Base-by-base conservation (phyloP, 2,113 vertebrate species). In the Prietella phreatophila region DNA sequence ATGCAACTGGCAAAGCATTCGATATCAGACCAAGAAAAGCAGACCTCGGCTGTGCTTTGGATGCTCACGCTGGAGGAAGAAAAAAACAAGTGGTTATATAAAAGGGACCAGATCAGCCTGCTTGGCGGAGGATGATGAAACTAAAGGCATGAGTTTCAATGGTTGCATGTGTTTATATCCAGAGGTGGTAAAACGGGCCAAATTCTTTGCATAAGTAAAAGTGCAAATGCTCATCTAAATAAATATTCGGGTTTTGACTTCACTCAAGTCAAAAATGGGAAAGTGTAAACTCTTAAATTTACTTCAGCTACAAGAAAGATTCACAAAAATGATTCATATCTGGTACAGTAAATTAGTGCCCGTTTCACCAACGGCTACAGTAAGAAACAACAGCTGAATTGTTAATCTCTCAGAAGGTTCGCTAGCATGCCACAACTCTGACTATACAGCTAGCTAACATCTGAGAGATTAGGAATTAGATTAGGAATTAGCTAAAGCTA, bases 1-100 rank as follows among this genome's bases (percentile, higher is more conserved):
- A 83, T 92, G 94, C 91, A 95, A 95, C 92, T 88, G 89, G 91
- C 92, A 89, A 94, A 90, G 91, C 82, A 89, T 84, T 91, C 91
- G 91, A 93, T 93, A 94, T 92, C 89, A 88, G 63, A 88, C 90
- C 84, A 86, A 8, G 69, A 87, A 85, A 22, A 88, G 86, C 85
- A 55, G 75, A 65, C 15, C 36, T n/a, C 30, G 27, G 33, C 71
- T 58, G 33, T 5, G 81, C 80, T 82, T 84, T 39, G 50, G 80
- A 63, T 79, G 83, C 39, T 85, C 61, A 63, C n/a, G 30, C 55
- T 85, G 30, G 4, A 65, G 82, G 33, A 27, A 61, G 22, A 80
- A 55, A 67, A n/a, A 79, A 81, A 67, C 30, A 15, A 30, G 20
- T 14, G 56, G 53, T 81, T 79, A 86, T 14, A 79, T 87, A 84